Conservation (phyloP, 2,113 vertebrate genomes). For the Ptychochromis oligacanthus region DNA sequence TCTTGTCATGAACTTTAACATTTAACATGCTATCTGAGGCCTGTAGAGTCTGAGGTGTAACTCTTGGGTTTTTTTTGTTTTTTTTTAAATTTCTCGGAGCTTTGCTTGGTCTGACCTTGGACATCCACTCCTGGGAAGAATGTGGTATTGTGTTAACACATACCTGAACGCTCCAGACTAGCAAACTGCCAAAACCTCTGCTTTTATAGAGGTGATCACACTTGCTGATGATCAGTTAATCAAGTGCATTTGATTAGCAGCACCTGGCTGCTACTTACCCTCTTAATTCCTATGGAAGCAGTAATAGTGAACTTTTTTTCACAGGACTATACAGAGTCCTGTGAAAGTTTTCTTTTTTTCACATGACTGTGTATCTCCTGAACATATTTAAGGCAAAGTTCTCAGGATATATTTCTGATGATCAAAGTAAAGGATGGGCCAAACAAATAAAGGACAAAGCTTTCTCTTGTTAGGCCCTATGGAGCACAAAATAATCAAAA, state of each 20-base stretch:
- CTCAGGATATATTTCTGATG: not conserved
- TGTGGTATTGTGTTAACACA: not conserved
- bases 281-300: not conserved
- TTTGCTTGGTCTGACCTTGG: no score
- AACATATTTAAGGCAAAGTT: not conserved
- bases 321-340: not conserved
- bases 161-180: no score
- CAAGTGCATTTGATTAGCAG: no score
- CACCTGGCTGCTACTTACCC: not conserved
- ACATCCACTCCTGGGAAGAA: not conserved
- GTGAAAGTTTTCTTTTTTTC: not conserved
- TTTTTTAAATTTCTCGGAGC: no score
- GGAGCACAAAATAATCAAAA: not conserved
- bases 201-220: no score
- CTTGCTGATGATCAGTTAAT: no score
- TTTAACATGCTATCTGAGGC: not conserved
- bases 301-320: not conserved
- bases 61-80: not conserved
- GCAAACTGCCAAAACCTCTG: no score
- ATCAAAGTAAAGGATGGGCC: not conserved
- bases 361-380: not conserved
- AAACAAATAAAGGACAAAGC: not conserved
- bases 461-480: not conserved
- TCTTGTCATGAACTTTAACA: not conserved
- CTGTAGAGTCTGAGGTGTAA: not conserved